Conservation (phyloP, 1,140 invertebrate species). For the Leptoteleia sp. region DNA sequence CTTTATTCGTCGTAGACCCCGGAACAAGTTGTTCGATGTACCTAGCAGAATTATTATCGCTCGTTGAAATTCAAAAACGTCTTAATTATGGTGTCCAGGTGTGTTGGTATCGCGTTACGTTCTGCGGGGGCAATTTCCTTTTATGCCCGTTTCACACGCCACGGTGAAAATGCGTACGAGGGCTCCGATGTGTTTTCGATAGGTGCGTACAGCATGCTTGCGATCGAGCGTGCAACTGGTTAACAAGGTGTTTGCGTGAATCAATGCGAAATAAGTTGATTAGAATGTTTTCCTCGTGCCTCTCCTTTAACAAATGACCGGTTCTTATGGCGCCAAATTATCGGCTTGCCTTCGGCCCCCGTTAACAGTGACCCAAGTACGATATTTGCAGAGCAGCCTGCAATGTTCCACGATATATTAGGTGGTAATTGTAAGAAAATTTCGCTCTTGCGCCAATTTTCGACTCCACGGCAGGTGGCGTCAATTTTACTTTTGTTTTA, state of each 20-base stretch:
- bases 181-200: conserved; percentile 16
- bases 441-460: too few relatives aligned
- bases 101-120: conserved; percentile 46
- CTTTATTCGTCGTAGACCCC: conserved; percentile 37
- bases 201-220: conserved; percentile 17
- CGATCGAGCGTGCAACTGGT: conserved; percentile 33
- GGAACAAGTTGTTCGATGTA: conserved; percentile 44
- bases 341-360: too few relatives aligned
- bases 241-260: conserved; percentile 26
- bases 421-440: too few relatives aligned
- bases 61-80: conserved; percentile 65
- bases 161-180: conserved; percentile 20
- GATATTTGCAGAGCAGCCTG: too few relatives aligned
- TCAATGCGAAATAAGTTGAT: neutral
- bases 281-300: neutral
- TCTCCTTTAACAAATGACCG: too few relatives aligned
- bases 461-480: too few relatives aligned
- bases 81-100: conserved; percentile 64
- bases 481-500: too few relatives aligned
- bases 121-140: conserved; percentile 53
- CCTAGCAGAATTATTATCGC: conserved; percentile 35
- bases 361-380: too few relatives aligned
- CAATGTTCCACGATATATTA: too few relatives aligned
- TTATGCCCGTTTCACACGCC: conserved; percentile 56
- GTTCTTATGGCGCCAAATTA: too few relatives aligned